Percentiles rank a stretch among this genome's conserved stretches.
phyloP scores from a whole-genome alignment of 1,140 invertebrate species.

The Drosophila kohkoa region DNA sequence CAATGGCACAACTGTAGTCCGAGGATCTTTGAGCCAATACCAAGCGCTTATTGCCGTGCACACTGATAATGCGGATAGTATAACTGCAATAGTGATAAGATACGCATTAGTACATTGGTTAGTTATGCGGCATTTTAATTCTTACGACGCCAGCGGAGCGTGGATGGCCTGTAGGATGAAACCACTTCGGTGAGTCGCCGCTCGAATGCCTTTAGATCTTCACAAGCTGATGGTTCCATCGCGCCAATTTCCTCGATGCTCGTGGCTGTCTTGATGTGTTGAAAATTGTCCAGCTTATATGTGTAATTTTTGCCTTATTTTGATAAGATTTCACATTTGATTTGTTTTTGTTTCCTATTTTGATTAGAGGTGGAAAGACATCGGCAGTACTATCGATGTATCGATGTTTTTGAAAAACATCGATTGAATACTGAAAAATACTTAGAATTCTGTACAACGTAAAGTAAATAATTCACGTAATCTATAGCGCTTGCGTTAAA shows the following conservation, averaged over 20 bases:
- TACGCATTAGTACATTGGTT: not conserved
- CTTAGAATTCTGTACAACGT: slow-evolving; percentile 1
- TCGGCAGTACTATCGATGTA: too few species aligned
- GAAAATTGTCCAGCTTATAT: slow-evolving; percentile 76
- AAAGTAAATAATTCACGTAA: not conserved
- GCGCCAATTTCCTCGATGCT: slow-evolving; percentile 75
- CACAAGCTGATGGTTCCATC: slow-evolving; percentile 84
- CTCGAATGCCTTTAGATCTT: slow-evolving; percentile 98
- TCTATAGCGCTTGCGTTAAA: not conserved
- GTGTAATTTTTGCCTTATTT: slow-evolving; percentile 55
- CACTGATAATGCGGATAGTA: slow-evolving; percentile 93
- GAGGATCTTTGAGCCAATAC: slow-evolving; percentile 97
- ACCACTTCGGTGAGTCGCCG: slow-evolving; percentile 98
- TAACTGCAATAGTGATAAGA: slow-evolving; percentile 86
- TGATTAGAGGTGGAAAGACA: slow-evolving; percentile 2
- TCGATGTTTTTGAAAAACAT: too few species aligned
- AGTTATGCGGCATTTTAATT: slow-evolving; percentile 31
- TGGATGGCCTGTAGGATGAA: slow-evolving; percentile 95
- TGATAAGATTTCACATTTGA: slow-evolving; percentile 70
- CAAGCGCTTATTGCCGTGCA: slow-evolving; percentile 96
- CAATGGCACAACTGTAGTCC: slow-evolving; percentile 94
- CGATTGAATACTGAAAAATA: slow-evolving; percentile 15
- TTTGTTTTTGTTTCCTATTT: slow-evolving; percentile 58
- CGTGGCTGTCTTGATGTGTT: slow-evolving; percentile 69
- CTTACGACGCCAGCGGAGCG: slow-evolving; percentile 96